A percentile compares a stretch with the other conserved stretches of the same genome.
Evolutionary conservation across 2,888 invertebrate species (phyloP).

Genomic region (Ecliptopera silaceata): DNA sequence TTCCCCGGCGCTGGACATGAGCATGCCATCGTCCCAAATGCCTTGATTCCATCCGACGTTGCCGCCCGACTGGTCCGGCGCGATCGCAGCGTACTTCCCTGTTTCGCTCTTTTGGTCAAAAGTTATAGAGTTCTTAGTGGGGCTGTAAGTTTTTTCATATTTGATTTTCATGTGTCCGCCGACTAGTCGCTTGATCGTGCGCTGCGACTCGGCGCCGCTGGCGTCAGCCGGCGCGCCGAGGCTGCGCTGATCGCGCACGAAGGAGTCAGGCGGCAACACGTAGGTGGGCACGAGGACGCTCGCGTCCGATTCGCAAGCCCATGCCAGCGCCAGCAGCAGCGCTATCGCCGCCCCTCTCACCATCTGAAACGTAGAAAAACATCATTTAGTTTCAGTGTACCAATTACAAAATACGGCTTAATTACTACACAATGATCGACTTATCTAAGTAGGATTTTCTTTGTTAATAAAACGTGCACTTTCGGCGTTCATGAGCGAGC

Average conservation of each 20-base stretch:
- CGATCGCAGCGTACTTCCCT: conserved; percentile 69
- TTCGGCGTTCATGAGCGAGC: conserved; percentile 67
- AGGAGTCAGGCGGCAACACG: conserved; percentile 80
- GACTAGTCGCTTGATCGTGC: conserved; percentile 86
- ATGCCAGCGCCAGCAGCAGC: conserved; percentile 76
- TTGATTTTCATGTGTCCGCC: conserved; percentile 86
- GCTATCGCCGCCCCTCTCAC: conserved; percentile 81
- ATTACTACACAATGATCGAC: conserved; percentile 56
- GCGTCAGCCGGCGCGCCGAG: conserved; percentile 62
- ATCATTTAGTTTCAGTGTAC: conserved; percentile 59
- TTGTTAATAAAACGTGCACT: conserved; percentile 60
- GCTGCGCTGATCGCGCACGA: conserved; percentile 79
- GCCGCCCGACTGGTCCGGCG: conserved; percentile 76
- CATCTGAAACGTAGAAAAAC: conserved; percentile 78
- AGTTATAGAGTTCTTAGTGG: conserved; percentile 68
- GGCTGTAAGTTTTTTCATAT: conserved; percentile 70
- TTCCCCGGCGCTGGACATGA: conserved; percentile 87
- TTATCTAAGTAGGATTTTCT: conserved; percentile 73
- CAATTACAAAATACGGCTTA: conserved; percentile 39
- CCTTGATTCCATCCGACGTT: conserved; percentile 80
- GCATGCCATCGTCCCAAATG: conserved; percentile 86
- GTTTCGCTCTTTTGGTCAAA: conserved; percentile 66
- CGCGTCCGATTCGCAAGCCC: conserved; percentile 63
- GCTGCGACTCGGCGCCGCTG: conserved; percentile 66
- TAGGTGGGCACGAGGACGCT: conserved; percentile 81